Evolutionary conservation across 2,797 vertebrate genomes (phyloP).

Genomic region (Avahi laniger): DNA sequence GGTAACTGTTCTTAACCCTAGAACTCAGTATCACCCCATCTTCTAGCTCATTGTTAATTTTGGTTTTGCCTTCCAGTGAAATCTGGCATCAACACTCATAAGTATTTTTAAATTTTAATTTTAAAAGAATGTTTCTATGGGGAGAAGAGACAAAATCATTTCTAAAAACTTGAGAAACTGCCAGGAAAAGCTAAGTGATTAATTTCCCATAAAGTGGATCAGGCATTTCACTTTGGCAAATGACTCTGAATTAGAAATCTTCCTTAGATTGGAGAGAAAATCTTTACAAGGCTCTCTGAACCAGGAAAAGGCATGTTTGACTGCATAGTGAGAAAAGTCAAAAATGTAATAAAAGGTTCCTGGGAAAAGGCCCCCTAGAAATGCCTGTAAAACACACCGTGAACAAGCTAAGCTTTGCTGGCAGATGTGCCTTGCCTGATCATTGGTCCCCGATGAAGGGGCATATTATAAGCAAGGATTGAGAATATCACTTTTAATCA

Average conservation of each 20-base stretch:
- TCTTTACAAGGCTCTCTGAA: neutral
- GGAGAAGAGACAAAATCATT: constrained; percentile 41
- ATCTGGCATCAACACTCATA: neutral
- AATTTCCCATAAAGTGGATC: constrained; percentile 17
- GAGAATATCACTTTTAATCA: constrained; percentile 15
- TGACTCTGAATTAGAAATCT: neutral
- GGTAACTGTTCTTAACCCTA: neutral
- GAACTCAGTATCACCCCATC: neutral
- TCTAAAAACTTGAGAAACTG: constrained; percentile 7
- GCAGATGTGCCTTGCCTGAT: neutral
- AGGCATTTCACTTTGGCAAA: constrained; percentile 31
- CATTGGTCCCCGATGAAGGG: neutral
- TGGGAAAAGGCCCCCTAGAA: neutral
- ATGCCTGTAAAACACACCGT: neutral
- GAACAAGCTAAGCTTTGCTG: neutral
- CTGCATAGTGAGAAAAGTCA: neutral
- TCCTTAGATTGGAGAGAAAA: neutral
- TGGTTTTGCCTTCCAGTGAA: constrained; percentile 34
- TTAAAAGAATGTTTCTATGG: neutral
- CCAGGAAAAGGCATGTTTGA: neutral
- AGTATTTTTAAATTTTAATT: constrained; percentile 7
- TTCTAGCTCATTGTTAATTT: neutral
- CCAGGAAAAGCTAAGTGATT: constrained; percentile 47
- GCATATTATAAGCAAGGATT: neutral
- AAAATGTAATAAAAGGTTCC: neutral